A percentile compares a stretch with the other conserved stretches of the same genome.
These are phyloP conservation scores for Cataglyphis altisquamis DNA, from an alignment of 2,888 invertebrate genomes.

Conservation along the genomic window DNA sequence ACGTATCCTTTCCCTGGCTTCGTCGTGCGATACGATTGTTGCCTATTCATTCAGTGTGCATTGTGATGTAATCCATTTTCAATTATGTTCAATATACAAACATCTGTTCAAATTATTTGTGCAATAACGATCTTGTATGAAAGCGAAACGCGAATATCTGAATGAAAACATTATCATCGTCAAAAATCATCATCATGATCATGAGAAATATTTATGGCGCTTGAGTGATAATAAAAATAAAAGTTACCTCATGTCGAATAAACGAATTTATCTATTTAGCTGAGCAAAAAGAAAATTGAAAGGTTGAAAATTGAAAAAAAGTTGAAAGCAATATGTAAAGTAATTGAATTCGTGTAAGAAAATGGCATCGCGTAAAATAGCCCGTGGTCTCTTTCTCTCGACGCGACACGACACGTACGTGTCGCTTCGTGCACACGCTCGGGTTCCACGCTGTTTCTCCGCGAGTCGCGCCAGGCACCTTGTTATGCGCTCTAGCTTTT, in stretches of 20 bases:
- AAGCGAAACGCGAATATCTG: background rate
- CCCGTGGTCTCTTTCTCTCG: background rate
- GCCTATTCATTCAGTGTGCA: background rate
- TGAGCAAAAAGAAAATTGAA: background rate
- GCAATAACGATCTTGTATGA: background rate
- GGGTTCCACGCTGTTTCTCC: conserved; percentile 26
- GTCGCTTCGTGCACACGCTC: conserved; percentile 33
- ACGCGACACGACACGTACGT: conserved; percentile 22
- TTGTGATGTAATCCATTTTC: background rate
- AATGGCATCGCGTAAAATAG: conserved; percentile 63
- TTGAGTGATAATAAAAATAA: background rate
- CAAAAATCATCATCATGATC: background rate
- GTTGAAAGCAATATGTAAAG: conserved; percentile 4
- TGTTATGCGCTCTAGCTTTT: conserved; percentile 80
- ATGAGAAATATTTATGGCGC: background rate
- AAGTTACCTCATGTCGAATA: background rate
- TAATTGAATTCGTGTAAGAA: conserved; percentile 53
- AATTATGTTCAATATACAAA: background rate
- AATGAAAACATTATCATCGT: background rate
- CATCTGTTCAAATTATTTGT: background rate
- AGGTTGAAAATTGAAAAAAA: too few relatives aligned
- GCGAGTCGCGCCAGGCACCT: conserved; percentile 74
- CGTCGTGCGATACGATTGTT: background rate
- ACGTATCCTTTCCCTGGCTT: conserved; percentile 6
- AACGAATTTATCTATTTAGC: background rate